Percentiles rank a stretch among this genome's conserved stretches.
These are phyloP conservation scores for Cacoxenus indagator DNA, from an alignment of 2,888 invertebrate species.

Conservation along the genomic window DNA sequence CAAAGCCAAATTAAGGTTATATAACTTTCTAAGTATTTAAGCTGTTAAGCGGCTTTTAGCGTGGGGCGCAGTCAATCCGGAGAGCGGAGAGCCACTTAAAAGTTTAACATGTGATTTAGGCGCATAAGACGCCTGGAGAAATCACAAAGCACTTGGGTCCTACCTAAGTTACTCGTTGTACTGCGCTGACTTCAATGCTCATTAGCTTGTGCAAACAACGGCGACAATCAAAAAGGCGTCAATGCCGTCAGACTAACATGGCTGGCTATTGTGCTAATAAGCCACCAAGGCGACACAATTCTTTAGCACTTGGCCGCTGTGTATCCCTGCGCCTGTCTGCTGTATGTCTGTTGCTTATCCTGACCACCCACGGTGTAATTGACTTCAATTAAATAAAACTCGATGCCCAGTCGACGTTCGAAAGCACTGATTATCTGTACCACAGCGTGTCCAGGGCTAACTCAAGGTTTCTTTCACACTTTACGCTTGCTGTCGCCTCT, in stretches of 20 bases:
- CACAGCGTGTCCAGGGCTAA: not conserved
- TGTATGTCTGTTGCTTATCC: constrained; percentile 20
- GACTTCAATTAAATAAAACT: constrained; percentile 67
- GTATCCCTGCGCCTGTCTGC: constrained; percentile 34
- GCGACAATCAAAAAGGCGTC: not conserved
- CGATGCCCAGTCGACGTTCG: constrained; percentile 26
- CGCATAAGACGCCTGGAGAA: not conserved
- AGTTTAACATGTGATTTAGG: constrained; percentile 49
- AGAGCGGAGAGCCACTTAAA: constrained; percentile 38
- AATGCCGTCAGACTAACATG: not conserved
- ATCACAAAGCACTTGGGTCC: not conserved
- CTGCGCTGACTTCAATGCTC: constrained; percentile 10
- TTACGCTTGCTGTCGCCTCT: constrained; percentile 37
- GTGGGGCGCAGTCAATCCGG: not conserved
- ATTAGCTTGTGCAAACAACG: not conserved
- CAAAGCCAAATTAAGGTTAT: constrained; percentile 14
- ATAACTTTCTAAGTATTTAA: constrained; percentile 22
- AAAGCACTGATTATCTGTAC: constrained; percentile 11
- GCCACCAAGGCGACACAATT: constrained; percentile 34
- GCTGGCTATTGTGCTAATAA: constrained; percentile 46
- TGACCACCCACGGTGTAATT: constrained; percentile 63
- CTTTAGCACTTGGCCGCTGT: constrained; percentile 17
- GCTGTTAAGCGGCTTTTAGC: constrained; percentile 48
- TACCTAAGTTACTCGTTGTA: not conserved
- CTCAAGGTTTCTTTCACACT: not conserved